phyloP scores from a whole-genome alignment of 2,113 vertebrate species.

The Bambusicola thoracicus region DNA sequence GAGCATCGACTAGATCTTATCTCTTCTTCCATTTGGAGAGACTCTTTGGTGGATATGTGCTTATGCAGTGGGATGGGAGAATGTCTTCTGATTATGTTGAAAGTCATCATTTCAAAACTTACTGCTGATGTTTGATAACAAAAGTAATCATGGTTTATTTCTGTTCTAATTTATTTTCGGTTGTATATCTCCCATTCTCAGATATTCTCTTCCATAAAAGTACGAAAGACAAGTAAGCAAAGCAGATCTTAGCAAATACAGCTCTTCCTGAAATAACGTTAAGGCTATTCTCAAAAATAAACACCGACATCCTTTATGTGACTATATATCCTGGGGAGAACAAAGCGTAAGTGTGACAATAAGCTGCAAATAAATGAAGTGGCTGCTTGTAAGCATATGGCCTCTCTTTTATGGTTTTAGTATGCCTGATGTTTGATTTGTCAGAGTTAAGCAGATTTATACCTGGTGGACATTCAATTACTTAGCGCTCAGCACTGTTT shows the following conservation, averaged over 20 bases:
- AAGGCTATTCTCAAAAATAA: conserved; percentile 21
- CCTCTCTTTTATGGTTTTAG: not conserved
- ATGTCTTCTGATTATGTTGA: not conserved
- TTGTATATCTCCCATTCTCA: not conserved
- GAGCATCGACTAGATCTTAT: not conserved
- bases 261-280: not conserved
- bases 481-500: not conserved
- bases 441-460: conserved; percentile 5
- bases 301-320: not conserved
- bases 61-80: not conserved
- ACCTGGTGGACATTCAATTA: not conserved
- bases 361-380: not conserved
- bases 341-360: not conserved
- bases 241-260: not conserved
- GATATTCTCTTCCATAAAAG: not conserved
- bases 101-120: not conserved
- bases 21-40: conserved; percentile 4
- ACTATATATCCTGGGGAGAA: not conserved
- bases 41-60: not conserved
- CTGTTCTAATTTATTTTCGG: not conserved
- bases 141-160: not conserved
- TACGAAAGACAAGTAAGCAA: not conserved
- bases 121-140: not conserved
- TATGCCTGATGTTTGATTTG: not conserved
- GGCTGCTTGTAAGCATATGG: not conserved